Evolutionary conservation across 2,888 invertebrate genomes (phyloP), one percentile per base, ranked within the genome.

Genomic region (Netelia fuscicornis): DNA sequence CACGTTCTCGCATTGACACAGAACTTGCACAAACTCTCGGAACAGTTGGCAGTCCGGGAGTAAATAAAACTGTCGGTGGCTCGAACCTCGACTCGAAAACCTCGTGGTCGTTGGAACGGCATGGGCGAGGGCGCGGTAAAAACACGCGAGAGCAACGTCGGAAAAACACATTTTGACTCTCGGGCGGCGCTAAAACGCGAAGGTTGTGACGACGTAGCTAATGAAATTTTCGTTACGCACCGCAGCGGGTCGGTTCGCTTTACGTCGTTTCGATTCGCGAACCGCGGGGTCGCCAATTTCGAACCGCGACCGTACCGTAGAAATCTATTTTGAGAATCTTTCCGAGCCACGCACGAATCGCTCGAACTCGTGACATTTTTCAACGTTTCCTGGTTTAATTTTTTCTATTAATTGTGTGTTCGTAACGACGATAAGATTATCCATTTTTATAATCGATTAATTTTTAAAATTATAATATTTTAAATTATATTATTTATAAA

Each of bases 1-100:
- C 79, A 72, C 72, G 72, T 83, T 80, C 58, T 48, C 58, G 52
- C 78, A 82, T 78, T 71, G 71, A 82, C 54, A 52, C 25, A n/a
- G 58, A 13, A 17, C 48, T 70, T 70, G 65, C 74, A 30, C 64
- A 25, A 13, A 56, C 70, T 37, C n/a, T 56, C 20, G 10, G 62
- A 79, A 64, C 56, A 67, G 58, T 83, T 83, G 83, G 79, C 79
- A 79, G 65, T 20, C 58, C 30, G 70, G 25, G 78, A 23, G 79
- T 72, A 83, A 79, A 83, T 79, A 67, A 3, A 13, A 23, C 20
- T 8, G 23, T 23, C 58, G 13, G 17, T 30, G 48, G 30, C 30
- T 56, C 17, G 44, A 42, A 68, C 42, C 17, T 75, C 79, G 71
- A 72, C 42, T 52, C 58, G n/a, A 42, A 71, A 72, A 54, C 70